A percentile compares a stretch with the other conserved stretches of the same genome.
Conservation (phyloP, 1,140 invertebrate genomes). For the Maniola jurtina region DNA sequence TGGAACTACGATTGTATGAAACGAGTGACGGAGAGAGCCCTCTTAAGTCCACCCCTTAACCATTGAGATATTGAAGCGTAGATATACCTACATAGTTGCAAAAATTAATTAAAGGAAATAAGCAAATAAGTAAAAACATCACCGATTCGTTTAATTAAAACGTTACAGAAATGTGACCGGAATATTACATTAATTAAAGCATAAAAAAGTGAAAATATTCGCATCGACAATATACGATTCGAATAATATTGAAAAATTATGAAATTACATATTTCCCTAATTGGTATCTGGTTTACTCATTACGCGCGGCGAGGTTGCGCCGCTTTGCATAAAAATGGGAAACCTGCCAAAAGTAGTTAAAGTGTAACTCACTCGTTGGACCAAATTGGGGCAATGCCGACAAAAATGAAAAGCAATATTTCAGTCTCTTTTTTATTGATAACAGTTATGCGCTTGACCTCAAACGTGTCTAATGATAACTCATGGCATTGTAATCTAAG, state of each 20-base stretch:
- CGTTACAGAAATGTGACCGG: background rate
- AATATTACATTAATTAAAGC: background rate
- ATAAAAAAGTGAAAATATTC: background rate
- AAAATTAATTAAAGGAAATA: too few species aligned
- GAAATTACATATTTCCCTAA: slow-evolving; percentile 22
- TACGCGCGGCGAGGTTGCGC: slow-evolving; percentile 23
- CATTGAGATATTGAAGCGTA: too few species aligned
- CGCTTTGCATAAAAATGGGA: slow-evolving; percentile 31
- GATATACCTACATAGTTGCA: too few species aligned
- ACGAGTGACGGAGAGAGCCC: too few species aligned
- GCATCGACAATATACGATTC: background rate
- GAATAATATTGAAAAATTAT: background rate
- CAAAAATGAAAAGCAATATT: slow-evolving; percentile 19
- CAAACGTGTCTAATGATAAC: background rate
- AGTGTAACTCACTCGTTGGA: slow-evolving; percentile 20
- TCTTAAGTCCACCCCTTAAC: too few species aligned
- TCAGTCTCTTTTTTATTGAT: slow-evolving; percentile 1
- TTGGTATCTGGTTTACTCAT: slow-evolving; percentile 28
- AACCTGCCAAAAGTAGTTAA: slow-evolving; percentile 29
- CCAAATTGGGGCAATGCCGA: slow-evolving; percentile 26
- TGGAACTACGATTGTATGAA: too few species aligned
- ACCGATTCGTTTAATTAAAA: background rate
- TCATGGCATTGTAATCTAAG: background rate
- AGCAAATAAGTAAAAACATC: background rate
- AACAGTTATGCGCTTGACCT: background rate